Percentiles rank a stretch among this genome's conserved stretches.
These are phyloP conservation scores for Alfaro cultratus DNA, from an alignment of 2,797 vertebrate species.

Conservation along the genomic window DNA sequence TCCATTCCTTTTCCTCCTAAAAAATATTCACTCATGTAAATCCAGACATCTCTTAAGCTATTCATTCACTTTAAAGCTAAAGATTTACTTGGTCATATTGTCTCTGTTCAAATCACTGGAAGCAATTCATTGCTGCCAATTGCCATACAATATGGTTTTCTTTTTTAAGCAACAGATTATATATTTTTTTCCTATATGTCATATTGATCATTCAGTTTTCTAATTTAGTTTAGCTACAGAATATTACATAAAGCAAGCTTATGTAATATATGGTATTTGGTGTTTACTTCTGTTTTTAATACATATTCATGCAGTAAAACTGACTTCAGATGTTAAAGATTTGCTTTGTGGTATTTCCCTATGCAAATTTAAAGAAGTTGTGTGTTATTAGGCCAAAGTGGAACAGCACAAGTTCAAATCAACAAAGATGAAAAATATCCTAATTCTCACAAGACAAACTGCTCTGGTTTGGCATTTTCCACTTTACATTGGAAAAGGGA, in stretches of 20 bases:
- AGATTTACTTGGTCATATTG: neutral
- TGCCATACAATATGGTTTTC: neutral
- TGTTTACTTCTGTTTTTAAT: no score
- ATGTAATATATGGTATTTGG: no score
- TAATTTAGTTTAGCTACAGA: no score
- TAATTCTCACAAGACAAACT: neutral
- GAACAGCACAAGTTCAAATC: neutral
- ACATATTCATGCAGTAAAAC: no score
- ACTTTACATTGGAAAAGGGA: neutral
- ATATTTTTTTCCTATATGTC: neutral
- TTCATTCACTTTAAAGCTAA: neutral
- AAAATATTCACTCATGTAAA: slow-evolving; percentile 61
- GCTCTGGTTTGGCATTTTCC: neutral
- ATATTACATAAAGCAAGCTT: no score
- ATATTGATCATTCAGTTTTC: neutral
- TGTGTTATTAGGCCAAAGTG: neutral
- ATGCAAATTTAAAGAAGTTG: neutral
- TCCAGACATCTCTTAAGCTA: slow-evolving; percentile 30
- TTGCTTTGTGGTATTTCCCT: neutral
- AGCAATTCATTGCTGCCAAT: neutral
- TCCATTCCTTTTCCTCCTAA: slow-evolving; percentile 37
- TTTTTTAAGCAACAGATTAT: neutral
- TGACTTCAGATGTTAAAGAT: neutral
- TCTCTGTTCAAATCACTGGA: neutral
- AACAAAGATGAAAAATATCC: neutral